Conservation (phyloP, 2,797 vertebrate species). For the Dromococcyx pavoninus region DNA sequence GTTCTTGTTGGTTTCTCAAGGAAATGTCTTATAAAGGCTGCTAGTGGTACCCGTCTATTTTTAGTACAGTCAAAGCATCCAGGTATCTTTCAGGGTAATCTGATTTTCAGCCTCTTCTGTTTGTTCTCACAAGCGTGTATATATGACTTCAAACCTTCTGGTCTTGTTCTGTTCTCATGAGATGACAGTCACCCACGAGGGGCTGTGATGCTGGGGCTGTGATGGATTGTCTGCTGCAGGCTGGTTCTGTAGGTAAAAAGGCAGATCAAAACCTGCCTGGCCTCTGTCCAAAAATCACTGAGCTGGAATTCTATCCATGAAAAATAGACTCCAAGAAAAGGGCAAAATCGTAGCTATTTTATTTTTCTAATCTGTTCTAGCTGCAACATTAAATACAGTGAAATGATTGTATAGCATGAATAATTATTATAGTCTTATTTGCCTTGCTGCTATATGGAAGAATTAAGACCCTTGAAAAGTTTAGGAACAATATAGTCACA, state of each 20-base stretch:
- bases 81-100: neutral
- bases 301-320: neutral
- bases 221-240: neutral
- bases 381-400: neutral
- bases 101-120: neutral
- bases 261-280: neutral
- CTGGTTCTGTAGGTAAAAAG: neutral
- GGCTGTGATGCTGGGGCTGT: neutral
- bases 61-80: neutral
- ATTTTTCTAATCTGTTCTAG: neutral
- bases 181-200: neutral
- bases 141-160: neutral
- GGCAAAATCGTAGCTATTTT: neutral
- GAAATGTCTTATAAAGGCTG: neutral
- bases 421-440: neutral
- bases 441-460: neutral
- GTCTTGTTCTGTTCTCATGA: neutral
- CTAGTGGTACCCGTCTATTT: neutral
- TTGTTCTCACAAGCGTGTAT: neutral
- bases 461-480: neutral
- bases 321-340: neutral
- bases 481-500: neutral
- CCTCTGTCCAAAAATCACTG: neutral
- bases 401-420: neutral
- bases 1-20: neutral